Percentiles rank a stretch among this genome's conserved stretches.
These are phyloP conservation scores for Manacus vitellinus DNA, from an alignment of 2,113 vertebrate genomes.

Conservation along the genomic window DNA sequence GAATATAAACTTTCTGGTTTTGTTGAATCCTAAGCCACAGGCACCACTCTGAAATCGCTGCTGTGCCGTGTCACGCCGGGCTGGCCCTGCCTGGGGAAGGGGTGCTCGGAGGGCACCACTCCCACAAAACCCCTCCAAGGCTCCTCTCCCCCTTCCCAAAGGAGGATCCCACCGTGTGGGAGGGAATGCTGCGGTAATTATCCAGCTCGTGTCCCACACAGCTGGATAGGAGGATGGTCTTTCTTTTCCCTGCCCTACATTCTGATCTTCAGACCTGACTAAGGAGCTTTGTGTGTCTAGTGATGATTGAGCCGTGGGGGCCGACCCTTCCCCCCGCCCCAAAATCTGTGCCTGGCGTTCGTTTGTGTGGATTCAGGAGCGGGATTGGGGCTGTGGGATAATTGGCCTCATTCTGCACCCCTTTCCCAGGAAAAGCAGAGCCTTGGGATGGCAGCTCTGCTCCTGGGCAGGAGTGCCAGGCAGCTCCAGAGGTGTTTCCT, in stretches of 20 bases:
- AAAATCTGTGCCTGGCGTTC: neutral
- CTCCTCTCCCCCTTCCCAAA: neutral
- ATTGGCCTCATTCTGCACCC: neutral
- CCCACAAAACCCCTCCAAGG: neutral
- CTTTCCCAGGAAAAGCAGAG: neutral
- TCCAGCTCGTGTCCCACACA: neutral
- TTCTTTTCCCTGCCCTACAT: conserved; percentile 34
- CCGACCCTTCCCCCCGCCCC: neutral
- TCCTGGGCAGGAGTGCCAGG: neutral
- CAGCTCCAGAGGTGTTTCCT: neutral
- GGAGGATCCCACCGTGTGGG: rapidly evolving
- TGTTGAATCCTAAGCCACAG: rapidly evolving
- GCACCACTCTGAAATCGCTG: rapidly evolving
- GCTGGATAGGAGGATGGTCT: neutral
- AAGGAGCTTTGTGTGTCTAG: conserved; percentile 32
- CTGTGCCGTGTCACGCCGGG: rapidly evolving
- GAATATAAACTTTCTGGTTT: rapidly evolving
- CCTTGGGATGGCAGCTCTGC: neutral
- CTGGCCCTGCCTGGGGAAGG: neutral
- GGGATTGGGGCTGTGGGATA: neutral
- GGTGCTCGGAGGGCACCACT: neutral
- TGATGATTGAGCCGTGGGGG: neutral
- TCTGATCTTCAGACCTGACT: neutral
- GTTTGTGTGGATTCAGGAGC: neutral
- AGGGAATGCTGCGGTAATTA: neutral